A percentile compares a stretch with the other conserved stretches of the same genome.
Conservation (phyloP, 2,797 vertebrate genomes). For the Anabas testudineus region DNA sequence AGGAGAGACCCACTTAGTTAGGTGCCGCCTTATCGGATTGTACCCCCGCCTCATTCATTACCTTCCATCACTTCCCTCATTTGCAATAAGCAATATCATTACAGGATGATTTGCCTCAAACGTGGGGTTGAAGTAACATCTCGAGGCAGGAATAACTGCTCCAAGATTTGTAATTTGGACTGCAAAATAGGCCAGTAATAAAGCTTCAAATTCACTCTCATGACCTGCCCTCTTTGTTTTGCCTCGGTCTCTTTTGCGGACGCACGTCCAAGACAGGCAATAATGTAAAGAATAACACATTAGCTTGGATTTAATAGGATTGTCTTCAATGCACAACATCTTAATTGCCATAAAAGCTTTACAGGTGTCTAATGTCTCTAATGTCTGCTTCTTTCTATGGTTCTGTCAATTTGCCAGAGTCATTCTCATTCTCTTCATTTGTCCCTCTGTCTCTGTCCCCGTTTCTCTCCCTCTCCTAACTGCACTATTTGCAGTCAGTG, state of each 20-base stretch:
- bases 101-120: conserved; percentile 76
- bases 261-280: conserved; percentile 28
- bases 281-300: conserved; percentile 47
- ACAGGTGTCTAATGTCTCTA: conserved; percentile 38
- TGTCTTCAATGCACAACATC: conserved; percentile 40
- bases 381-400: conserved; percentile 3
- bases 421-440: conserved; percentile 7
- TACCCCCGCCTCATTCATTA: conserved; percentile 77
- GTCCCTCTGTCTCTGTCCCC: conserved; percentile 12
- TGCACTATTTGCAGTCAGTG: conserved; percentile 53
- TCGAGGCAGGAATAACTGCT: conserved; percentile 67
- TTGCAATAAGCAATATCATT: conserved; percentile 79
- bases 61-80: conserved; percentile 70
- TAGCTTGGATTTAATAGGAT: conserved; percentile 33
- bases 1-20: conserved; percentile 78
- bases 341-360: conserved; percentile 56
- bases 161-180: conserved; percentile 73
- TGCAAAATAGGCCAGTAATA: conserved; percentile 71
- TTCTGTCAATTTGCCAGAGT: conserved; percentile 21
- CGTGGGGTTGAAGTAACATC: conserved; percentile 65
- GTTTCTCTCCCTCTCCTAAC: conserved; percentile 17
- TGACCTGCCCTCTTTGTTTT: conserved; percentile 42
- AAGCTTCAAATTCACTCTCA: conserved; percentile 64
- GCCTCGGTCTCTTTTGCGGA: conserved; percentile 19
- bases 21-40: conserved; percentile 75